Evolutionary conservation across 2,888 invertebrate genomes (phyloP).

Genomic region (Thereva unica): DNA sequence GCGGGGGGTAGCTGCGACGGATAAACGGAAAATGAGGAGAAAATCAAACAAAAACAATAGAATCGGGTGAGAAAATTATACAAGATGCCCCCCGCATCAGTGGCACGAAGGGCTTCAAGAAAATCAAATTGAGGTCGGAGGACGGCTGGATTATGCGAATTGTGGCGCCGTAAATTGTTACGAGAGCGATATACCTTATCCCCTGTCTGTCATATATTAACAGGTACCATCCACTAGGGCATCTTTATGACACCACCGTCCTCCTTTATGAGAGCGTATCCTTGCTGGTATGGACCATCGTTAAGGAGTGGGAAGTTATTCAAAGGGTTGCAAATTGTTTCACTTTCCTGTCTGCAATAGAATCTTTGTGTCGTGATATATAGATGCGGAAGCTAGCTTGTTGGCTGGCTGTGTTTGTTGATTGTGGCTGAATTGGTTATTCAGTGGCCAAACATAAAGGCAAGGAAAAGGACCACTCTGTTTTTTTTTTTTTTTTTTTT

Average conservation of each 20-base stretch:
- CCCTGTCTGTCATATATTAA: no score
- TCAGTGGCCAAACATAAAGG: conserved; percentile 9
- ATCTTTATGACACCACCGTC: no score
- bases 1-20: not conserved
- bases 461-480: not conserved
- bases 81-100: conserved; percentile 8
- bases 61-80: conserved; percentile 13
- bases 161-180: no score
- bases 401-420: not conserved
- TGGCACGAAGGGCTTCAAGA: not conserved
- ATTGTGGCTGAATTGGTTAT: conserved; percentile 16
- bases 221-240: no score
- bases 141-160: no score
- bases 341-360: conserved; percentile 8
- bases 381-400: not conserved
- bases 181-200: no score
- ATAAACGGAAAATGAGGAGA: conserved; percentile 11
- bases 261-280: no score
- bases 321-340: not conserved
- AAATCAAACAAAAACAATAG: conserved; percentile 22
- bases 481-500: not conserved
- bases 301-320: no score
- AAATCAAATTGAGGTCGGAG: not conserved
- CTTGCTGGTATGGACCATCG: no score
- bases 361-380: conserved; percentile 7